Evolutionary conservation across 2,797 vertebrate genomes (phyloP), one percentile per base, ranked within the genome.

Genomic region (Helarctos malayanus): DNA sequence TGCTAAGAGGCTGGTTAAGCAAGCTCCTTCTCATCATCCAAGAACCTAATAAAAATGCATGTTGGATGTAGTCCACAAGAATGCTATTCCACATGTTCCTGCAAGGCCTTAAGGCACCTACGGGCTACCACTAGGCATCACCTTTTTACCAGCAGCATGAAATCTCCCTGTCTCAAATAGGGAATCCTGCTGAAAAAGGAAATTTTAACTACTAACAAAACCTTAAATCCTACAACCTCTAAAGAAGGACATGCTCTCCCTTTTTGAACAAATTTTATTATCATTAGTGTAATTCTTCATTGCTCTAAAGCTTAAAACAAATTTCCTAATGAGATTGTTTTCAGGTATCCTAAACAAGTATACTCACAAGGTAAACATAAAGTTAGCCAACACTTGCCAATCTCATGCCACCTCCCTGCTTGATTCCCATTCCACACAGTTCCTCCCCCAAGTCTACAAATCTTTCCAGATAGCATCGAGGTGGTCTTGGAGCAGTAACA

Each of bases 261-360:
- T 93, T 75, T 38, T 38, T 16, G 56, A 41, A 38, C 45, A 32
- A 27, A 32, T 87, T 93, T 84, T 90, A 79, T 25, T 83, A 71
- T 27, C 56, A 78, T 68, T 59, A 35, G 45, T 56, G 27, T 32
- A 82, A 82, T 19, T 87, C 13, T 82, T 86, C 32, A 41, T 19
- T 90, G 47, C 21, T 75, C 59, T 47, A 81, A 25, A 61, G 32
- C 21, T 41, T 79, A 83, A 82, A 87, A 81, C 45, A 76, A 25
- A 69, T 21, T 56, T 89, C 19, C 35, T 71, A 45, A 21, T 18
- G 7, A 94, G 13, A 76, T 7, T 80, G 12, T 61, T 45, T 96
- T 65, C 29, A 49, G 79, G 63, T 18, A n/a, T 49, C 82, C 11
- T 75, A 29, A 89, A 52, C 23, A 21, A 15, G 4, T 13, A 35